These are phyloP conservation scores for Spilarctia lutea DNA, from an alignment of 2,888 invertebrate genomes.

Conservation along the genomic window DNA sequence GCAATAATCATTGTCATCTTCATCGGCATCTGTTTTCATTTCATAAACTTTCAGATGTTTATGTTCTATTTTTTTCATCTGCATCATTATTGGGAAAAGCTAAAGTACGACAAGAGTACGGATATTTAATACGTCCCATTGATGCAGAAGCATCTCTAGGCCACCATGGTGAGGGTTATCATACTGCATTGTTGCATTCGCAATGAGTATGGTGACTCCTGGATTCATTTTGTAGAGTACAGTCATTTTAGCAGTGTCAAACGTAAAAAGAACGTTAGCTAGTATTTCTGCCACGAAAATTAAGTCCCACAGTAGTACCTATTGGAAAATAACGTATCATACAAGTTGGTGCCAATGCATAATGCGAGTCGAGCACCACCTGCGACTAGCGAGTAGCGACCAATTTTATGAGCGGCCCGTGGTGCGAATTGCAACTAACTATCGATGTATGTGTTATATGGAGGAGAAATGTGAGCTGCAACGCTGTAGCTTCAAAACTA, in stretches of 20 bases:
- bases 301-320: conserved; percentile 35
- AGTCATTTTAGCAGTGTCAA: no score
- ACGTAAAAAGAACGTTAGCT: no score
- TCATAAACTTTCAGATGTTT: no score
- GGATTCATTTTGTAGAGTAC: no score
- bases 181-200: no score
- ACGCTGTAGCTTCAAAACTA: not conserved
- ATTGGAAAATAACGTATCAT: conserved; percentile 52
- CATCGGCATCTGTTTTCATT: no score
- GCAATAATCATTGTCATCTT: no score
- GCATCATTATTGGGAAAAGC: no score
- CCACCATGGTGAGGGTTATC: no score
- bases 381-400: conserved; percentile 65
- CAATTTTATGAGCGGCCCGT: conserved; percentile 75
- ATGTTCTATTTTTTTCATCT: not conserved
- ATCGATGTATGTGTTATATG: conserved; percentile 58
- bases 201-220: no score
- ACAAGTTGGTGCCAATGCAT: conserved; percentile 57
- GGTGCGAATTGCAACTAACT: conserved; percentile 79
- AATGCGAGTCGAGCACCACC: conserved; percentile 60
- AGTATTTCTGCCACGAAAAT: conserved; percentile 25
- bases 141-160: no score
- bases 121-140: not conserved
- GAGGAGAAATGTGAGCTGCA: conserved; percentile 16
- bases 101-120: no score